These are phyloP conservation scores for Lepidocyrtoides sp. DNA, from an alignment of 2,888 invertebrate genomes.

Conservation along the genomic window DNA sequence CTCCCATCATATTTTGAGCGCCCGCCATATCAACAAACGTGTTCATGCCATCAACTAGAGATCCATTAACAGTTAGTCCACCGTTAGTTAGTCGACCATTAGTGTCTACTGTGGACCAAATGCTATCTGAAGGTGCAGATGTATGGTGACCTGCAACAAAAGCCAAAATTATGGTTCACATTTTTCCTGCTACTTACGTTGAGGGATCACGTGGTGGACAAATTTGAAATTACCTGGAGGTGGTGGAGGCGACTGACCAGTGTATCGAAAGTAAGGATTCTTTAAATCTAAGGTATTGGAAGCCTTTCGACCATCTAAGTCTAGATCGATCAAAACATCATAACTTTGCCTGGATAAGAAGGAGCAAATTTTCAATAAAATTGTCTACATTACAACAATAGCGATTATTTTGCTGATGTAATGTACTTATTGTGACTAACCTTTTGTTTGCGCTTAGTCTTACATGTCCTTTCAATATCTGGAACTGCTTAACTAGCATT, in stretches of 20 bases:
- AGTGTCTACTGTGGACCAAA: constrained; percentile 82
- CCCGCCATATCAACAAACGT: constrained; percentile 81
- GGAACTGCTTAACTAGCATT: constrained; percentile 97
- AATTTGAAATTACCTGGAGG: constrained; percentile 87
- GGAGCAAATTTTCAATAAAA: not conserved
- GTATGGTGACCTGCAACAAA: constrained; percentile 91
- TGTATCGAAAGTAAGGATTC: constrained; percentile 99
- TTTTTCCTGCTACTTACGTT: too few species aligned
- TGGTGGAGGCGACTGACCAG: constrained; percentile 69
- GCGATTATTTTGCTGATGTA: not conserved
- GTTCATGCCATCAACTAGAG: constrained; percentile 83
- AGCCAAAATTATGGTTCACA: not conserved
- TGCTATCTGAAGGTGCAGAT: constrained; percentile 95
- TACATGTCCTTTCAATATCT: constrained; percentile 95
- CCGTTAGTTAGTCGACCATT: constrained; percentile 82
- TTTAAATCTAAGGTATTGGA: constrained; percentile 98
- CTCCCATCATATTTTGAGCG: constrained; percentile 82
- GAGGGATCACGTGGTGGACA: too few species aligned
- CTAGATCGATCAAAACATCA: constrained; percentile 98
- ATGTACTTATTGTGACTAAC: constrained; percentile 86
- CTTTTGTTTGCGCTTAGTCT: constrained; percentile 96
- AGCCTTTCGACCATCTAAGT: constrained; percentile 94
- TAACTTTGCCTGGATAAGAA: constrained; percentile 94
- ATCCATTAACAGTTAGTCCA: constrained; percentile 82
- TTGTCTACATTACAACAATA: constrained; percentile 28